Evolutionary conservation across 2,888 invertebrate genomes (phyloP), one percentile per base, ranked within the genome.

Genomic region (Halictus quadricinctus): DNA sequence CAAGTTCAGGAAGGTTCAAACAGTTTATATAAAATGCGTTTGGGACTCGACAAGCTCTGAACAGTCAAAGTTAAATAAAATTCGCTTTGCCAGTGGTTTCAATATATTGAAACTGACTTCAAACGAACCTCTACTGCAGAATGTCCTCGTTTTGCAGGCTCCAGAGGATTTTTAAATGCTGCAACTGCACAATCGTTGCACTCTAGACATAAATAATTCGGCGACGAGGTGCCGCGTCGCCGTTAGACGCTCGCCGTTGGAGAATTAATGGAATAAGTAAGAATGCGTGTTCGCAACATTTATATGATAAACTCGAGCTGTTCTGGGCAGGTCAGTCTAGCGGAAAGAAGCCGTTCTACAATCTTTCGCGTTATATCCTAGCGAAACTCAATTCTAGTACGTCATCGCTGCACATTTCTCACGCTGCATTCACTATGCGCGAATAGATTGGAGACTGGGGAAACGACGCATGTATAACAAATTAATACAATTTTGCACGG

Each of bases 241-340:
- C n/a, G 60, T 25, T 60, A 60, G 60, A 25, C 60, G 60, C 60
- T 64, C 29, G 29, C 15, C 15, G 64, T 15, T 29, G 15, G 64
- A 15, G 64, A 29, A 64, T 64, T 64, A 64, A 64, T 64, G 29
- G 64, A 25, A 64, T 64, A 64, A 64, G 54, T 64, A 64, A 64
- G 64, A 64, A 64, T 29, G 64, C 64, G 15, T 64, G 64, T 64
- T 64, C 29, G 15, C 15, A 64, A 64, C 64, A 15, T 64, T 64
- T 29, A 29, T 64, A 64, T 64, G 64, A 64, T 64, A 64, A 64
- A 64, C 64, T 64, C 64, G 64, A 15, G 64, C 29, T 64, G 29
- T 29, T 64, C 54, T 10, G 54, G 3, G 10, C 54, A 15, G 64
- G 12, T 15, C 64, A 64, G 64, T 64, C 64, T 64, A 64, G 25